Evolutionary conservation across 2,113 vertebrate species (phyloP), one percentile per base, ranked within the genome.

Genomic region (Siniperca knerii): DNA sequence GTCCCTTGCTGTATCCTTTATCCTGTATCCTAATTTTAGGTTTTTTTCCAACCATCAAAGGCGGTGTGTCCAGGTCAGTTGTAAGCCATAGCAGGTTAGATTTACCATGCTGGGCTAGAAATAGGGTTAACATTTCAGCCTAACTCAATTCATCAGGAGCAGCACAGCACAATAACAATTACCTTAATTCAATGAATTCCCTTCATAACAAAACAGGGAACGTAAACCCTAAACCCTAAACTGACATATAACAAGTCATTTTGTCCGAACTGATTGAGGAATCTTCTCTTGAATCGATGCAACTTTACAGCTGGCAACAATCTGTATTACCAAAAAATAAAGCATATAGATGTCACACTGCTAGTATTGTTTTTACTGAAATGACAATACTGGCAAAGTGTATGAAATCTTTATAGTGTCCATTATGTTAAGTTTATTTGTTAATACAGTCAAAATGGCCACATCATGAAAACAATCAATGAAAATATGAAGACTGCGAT

Each of bases 111-210:
- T 65, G 5, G 37, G 23, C 15, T 21, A 67, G 54, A 75, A 61
- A 55, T 23, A 10, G 3, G 2, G n/a, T 67, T 61, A 48, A 76
- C 4, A 21, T 48, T 40, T 54, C 13, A 35, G 65, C 8, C 21
- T n/a, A 74, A 81, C 2, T 46, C 3, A 75, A 46, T n/a, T 69
- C 5, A 81, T 77, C 46, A 55, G 4, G 6, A 75, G 64, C 35
- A 69, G 33, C 46, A 44, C 68, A 62, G 44, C 66, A 42, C 54
- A 6, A 21, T 57, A 23, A 54, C 0, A 37, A 78, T 57, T 0
- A 25, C 4, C 15, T 55, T 6, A 11, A 55, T 25, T 35, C 13
- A 15, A 2, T 35, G n/a, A 68, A 60, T 75, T 72, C 13, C 29
- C 8, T 33, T 35, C 42, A 33, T n/a, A 40, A 42, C 13, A 48